Evolutionary conservation across 2,113 vertebrate species (phyloP).

Genomic region (Amblyornis subalaris): DNA sequence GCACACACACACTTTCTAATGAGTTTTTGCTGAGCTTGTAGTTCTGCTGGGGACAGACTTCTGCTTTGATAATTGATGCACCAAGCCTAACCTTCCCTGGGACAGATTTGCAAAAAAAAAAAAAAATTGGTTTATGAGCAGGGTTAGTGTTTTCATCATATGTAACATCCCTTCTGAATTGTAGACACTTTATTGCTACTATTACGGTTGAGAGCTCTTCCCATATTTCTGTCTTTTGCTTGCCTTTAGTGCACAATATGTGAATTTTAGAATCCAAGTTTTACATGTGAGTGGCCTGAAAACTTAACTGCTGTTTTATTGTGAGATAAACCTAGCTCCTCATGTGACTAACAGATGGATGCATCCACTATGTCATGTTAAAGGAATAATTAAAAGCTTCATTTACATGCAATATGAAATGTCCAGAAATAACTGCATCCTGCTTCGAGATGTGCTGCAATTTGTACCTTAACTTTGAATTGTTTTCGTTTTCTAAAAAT

Average conservation of each 20-base stretch:
- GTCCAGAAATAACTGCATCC: constrained; percentile 3
- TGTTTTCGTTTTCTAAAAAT: constrained; percentile 75
- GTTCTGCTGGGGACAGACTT: background rate
- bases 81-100: background rate
- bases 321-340: constrained; percentile 11
- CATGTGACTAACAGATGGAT: background rate
- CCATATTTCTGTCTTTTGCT: background rate
- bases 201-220: background rate
- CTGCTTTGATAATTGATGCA: constrained; percentile 1
- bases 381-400: constrained; percentile 59
- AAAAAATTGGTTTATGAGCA: background rate
- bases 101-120: background rate
- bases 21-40: constrained; percentile 29
- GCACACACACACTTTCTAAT: background rate
- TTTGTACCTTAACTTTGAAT: constrained; percentile 59
- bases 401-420: constrained; percentile 27
- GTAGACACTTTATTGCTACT: background rate
- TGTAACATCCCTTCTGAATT: background rate
- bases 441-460: constrained; percentile 12
- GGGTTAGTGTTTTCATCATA: background rate
- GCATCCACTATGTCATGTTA: constrained; percentile 11
- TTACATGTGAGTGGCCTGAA: background rate
- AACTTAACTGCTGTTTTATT: background rate
- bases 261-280: background rate
- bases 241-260: background rate